These are phyloP conservation scores for Drosophila aff. DNA, from an alignment of 1,140 invertebrate genomes.

Conservation along the genomic window DNA sequence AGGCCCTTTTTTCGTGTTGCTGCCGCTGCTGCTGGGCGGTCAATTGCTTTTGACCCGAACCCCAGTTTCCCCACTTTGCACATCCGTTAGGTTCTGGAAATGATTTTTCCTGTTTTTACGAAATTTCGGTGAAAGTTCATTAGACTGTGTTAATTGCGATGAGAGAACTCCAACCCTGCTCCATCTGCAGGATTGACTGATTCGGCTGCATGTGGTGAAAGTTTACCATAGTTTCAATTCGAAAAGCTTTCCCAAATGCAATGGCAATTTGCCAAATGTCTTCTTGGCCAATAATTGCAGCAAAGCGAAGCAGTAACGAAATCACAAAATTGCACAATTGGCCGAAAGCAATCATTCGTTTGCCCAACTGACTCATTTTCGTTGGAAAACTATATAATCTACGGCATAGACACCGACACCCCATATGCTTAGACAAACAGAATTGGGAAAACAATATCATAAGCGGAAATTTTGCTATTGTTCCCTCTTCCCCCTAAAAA, in stretches of 20 bases:
- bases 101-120: constrained; percentile 68
- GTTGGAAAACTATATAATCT: constrained; percentile 47
- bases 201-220: constrained; percentile 65
- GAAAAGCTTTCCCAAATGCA: constrained; percentile 70
- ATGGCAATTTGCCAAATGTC: constrained; percentile 81
- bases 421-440: constrained; percentile 61
- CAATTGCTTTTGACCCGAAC: constrained; percentile 78
- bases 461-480: constrained; percentile 56
- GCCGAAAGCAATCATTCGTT: constrained; percentile 53
- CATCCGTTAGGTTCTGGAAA: constrained; percentile 74
- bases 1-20: constrained; percentile 58
- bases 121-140: constrained; percentile 70
- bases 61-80: constrained; percentile 43
- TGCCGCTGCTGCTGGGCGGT: constrained; percentile 57
- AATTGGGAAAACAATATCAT: constrained; percentile 47
- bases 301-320: constrained; percentile 54
- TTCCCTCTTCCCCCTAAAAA: constrained; percentile 4
- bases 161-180: constrained; percentile 2
- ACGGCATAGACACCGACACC: constrained; percentile 12
- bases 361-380: constrained; percentile 56
- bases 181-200: constrained; percentile 52
- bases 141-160: constrained; percentile 68
- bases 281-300: constrained; percentile 79
- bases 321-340: constrained; percentile 75
- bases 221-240: constrained; percentile 42